phyloP scores from a whole-genome alignment of 2,888 invertebrate species.

The Torymus tubicola region DNA sequence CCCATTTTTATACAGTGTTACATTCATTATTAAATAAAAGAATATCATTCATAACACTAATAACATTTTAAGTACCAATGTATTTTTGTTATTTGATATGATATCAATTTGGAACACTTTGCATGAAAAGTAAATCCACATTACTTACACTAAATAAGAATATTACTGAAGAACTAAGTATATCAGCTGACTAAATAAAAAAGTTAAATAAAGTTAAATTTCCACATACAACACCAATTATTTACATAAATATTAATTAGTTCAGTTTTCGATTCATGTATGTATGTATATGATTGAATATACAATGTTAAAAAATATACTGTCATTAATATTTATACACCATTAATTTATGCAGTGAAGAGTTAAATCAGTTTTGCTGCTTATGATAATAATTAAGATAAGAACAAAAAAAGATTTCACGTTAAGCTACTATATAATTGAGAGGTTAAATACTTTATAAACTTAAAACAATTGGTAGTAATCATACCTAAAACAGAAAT shows the following conservation, averaged over 20 bases:
- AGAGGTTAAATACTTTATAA: slow-evolving; percentile 35
- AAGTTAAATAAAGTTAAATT: slow-evolving; percentile 7
- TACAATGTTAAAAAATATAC: slow-evolving; percentile 23
- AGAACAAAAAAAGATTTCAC: slow-evolving; percentile 50
- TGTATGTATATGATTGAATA: slow-evolving; percentile 15
- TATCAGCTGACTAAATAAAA: slow-evolving; percentile 38
- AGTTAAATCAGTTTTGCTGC: slow-evolving; percentile 53
- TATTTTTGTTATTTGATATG: slow-evolving; percentile 34
- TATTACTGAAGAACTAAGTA: slow-evolving; percentile 6
- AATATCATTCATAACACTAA: slow-evolving; percentile 8
- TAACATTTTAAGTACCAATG: slow-evolving; percentile 19
- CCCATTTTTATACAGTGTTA: background rate
- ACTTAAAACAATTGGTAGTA: background rate
- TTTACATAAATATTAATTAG: slow-evolving; percentile 20
- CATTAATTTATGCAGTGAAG: slow-evolving; percentile 53
- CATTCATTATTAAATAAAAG: slow-evolving; percentile 8
- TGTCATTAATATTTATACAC: slow-evolving; percentile 32
- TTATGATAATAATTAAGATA: slow-evolving; percentile 38
- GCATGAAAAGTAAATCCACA: slow-evolving; percentile 57
- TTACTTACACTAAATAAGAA: slow-evolving; percentile 23
- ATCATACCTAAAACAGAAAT: too few relatives aligned
- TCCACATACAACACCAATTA: slow-evolving; percentile 22
- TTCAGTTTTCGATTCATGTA: slow-evolving; percentile 17
- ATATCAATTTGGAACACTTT: slow-evolving; percentile 47
- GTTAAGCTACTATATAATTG: slow-evolving; percentile 44